Evolutionary conservation across 2,113 vertebrate species (phyloP), one percentile per base, ranked within the genome.

Genomic region (Bambusicola thoracicus): DNA sequence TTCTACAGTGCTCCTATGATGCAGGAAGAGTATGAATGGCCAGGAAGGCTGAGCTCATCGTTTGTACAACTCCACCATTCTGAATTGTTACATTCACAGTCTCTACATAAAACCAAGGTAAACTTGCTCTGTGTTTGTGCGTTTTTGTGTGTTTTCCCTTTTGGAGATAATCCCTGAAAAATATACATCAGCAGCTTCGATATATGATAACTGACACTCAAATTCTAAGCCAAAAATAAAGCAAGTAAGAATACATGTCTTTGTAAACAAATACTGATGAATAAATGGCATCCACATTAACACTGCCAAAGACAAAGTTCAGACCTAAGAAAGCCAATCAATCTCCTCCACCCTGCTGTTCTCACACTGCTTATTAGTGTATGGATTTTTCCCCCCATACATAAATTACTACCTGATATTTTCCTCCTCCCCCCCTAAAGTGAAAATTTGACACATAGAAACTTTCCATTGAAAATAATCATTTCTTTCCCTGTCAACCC

Each of bases 291-390:
- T 66, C 65, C 49, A 55, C 56, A 16, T n/a, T 89, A 75, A 79
- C 69, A 49, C 44, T 81, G 62, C 86, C 63, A 80, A 61, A 87
- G 84, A 91, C 81, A 94, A 92, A 94, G 81, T 44, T 25, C 44
- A 14, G 36, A 79, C 92, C 84, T 41, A 38, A 87, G 56, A 67
- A 93, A 83, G 78, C 83, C 29, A 53, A 93, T 94, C 75, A 76
- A 44, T 96, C 74, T 89, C 48, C 55, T 30, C 22, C 22, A 58
- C 5, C 1, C 38, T 82, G 67, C 63, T 34, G 74, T 24, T 30
- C 81, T 85, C 93, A 7, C 68, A 56, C 10, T 55, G 62, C 76
- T 90, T 96, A 87, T 89, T 92, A 92, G 80, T 62, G 87, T 17
- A 84, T 51, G 40, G 40, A 86, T 92, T 89, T 95, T 56, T 6